phyloP scores from a whole-genome alignment of 2,113 vertebrate species.

The Amblyopsis rosae region DNA sequence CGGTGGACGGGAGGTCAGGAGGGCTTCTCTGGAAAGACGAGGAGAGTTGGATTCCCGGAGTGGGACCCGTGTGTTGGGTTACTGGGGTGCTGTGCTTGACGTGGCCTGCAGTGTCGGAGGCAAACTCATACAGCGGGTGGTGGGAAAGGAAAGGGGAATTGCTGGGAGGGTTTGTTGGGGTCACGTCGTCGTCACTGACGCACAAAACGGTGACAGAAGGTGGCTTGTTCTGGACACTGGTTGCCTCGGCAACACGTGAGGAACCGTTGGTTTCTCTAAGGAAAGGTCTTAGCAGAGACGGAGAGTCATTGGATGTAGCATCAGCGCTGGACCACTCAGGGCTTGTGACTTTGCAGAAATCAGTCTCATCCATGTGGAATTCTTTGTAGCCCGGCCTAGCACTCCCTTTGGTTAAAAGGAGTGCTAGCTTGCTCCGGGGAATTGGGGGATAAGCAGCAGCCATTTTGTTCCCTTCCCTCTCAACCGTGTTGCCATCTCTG shows the following conservation, averaged over 20 bases:
- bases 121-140: background rate
- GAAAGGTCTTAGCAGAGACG: background rate
- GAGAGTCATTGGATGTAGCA: background rate
- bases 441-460: slow-evolving; percentile 7
- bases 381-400: background rate
- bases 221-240: slow-evolving; percentile 5
- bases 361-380: slow-evolving; percentile 56
- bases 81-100: slow-evolving; percentile 4
- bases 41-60: background rate
- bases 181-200: slow-evolving; percentile 51
- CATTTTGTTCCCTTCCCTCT: background rate
- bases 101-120: background rate
- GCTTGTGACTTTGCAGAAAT: slow-evolving; percentile 46
- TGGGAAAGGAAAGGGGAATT: slow-evolving; percentile 28
- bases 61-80: background rate
- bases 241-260: background rate
- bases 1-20: slow-evolving; percentile 7
- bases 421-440: slow-evolving; percentile 28
- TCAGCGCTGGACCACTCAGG: slow-evolving; percentile 1
- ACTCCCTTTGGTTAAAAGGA: slow-evolving; percentile 33
- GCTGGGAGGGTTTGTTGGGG: slow-evolving; percentile 60
- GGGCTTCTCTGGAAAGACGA: slow-evolving; percentile 22
- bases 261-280: slow-evolving; percentile 6
- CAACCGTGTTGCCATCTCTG: background rate
- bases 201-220: slow-evolving; percentile 1